phyloP scores from a whole-genome alignment of 2,888 invertebrate species.

The Xanthorhoe spadicearia region DNA sequence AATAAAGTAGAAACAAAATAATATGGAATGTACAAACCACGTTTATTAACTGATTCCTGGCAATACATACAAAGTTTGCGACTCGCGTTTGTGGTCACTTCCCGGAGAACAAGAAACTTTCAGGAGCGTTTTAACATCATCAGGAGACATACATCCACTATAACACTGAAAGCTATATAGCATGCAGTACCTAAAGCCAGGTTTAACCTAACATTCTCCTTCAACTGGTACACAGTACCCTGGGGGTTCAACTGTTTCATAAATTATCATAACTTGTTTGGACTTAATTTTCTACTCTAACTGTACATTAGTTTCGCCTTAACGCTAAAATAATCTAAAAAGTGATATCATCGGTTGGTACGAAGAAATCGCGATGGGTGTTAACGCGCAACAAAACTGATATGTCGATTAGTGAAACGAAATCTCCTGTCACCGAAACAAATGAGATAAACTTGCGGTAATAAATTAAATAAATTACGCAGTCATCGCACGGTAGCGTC shows the following conservation, averaged over 20 bases:
- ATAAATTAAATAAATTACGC: constrained; percentile 70
- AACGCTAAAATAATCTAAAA: constrained; percentile 84
- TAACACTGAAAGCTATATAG: constrained; percentile 78
- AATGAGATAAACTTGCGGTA: constrained; percentile 64
- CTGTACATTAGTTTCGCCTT: constrained; percentile 86
- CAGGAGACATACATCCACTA: constrained; percentile 70
- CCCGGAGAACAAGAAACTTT: constrained; percentile 56
- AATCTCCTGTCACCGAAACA: constrained; percentile 69
- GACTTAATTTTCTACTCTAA: constrained; percentile 85
- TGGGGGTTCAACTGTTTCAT: constrained; percentile 75
- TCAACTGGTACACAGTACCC: constrained; percentile 77
- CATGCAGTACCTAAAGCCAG: constrained; percentile 73
- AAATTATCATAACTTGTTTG: constrained; percentile 81
- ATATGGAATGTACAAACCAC: constrained; percentile 93
- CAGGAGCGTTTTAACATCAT: constrained; percentile 62
- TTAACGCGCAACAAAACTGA: constrained; percentile 77
- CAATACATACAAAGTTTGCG: constrained; percentile 83
- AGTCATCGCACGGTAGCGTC: constrained; percentile 78
- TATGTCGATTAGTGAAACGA: constrained; percentile 71
- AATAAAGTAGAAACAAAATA: constrained; percentile 87
- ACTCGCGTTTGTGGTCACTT: constrained; percentile 69
- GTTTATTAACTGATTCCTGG: constrained; percentile 88
- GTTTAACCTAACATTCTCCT: constrained; percentile 71
- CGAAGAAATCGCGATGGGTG: constrained; percentile 66
- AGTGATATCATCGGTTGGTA: constrained; percentile 80